Percentiles rank a stretch among this genome's conserved stretches.
These are phyloP conservation scores for Clupea harengus DNA, from an alignment of 2,113 vertebrate species.

Conservation along the genomic window DNA sequence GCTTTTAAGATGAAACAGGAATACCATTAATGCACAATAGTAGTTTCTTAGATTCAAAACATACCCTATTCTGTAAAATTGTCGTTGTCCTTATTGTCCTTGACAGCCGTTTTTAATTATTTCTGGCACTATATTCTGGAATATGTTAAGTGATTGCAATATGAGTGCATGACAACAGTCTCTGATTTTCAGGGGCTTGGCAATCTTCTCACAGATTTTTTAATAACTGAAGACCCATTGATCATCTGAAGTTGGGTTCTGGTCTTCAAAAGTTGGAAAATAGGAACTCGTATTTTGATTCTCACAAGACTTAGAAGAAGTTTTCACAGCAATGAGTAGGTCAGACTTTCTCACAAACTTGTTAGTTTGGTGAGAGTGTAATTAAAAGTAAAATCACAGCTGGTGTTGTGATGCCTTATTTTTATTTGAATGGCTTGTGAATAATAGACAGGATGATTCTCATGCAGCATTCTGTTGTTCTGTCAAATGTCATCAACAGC, in stretches of 20 bases:
- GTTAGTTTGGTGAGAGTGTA: conserved; percentile 30
- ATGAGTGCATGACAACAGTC: conserved; percentile 19
- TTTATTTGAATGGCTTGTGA: conserved; percentile 30
- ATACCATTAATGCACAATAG: background rate
- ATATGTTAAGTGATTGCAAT: conserved; percentile 61
- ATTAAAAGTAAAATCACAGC: conserved; percentile 44
- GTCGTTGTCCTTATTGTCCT: conserved; percentile 54
- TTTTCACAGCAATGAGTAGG: background rate
- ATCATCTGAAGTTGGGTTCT: background rate
- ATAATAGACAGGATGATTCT: conserved; percentile 44
- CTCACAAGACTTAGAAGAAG: background rate
- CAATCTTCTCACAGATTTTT: background rate
- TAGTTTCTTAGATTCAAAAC: conserved; percentile 11
- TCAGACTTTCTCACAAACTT: conserved; percentile 18
- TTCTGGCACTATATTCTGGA: conserved; percentile 65
- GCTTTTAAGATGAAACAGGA: background rate
- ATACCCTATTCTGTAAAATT: background rate
- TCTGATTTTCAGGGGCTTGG: background rate
- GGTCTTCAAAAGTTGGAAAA: background rate
- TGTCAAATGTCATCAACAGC: conserved; percentile 43
- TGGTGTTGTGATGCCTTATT: conserved; percentile 34
- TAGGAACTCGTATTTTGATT: conserved; percentile 21
- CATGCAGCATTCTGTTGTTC: conserved; percentile 43
- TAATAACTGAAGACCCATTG: background rate
- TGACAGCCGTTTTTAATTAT: conserved; percentile 71